Evolutionary conservation across 2,888 invertebrate genomes (phyloP).

Genomic region (Sphaerophoria rueppellii): DNA sequence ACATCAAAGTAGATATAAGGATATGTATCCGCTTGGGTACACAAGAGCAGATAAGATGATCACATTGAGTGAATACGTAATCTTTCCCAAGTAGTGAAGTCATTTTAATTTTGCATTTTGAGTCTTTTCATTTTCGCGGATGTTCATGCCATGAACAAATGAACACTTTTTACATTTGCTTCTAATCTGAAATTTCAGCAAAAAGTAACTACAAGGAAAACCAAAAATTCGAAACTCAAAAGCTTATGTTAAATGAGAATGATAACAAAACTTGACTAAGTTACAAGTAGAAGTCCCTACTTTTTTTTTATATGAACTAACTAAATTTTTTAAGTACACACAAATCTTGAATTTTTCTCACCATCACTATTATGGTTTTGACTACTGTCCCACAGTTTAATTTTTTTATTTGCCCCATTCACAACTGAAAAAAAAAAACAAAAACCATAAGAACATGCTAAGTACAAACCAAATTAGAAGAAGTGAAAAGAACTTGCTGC

Average conservation of each 20-base stretch:
- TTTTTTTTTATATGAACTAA: too few species aligned
- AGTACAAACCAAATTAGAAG: constrained; percentile 53
- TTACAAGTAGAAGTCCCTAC: too few species aligned
- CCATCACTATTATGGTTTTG: too few species aligned
- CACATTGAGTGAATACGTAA: constrained; percentile 57
- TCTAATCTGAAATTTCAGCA: constrained; percentile 5
- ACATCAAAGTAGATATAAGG: constrained; percentile 64
- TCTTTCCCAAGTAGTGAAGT: constrained; percentile 9
- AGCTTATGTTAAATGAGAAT: too few species aligned
- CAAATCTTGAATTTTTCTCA: too few species aligned
- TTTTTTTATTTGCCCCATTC: too few species aligned
- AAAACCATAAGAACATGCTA: constrained; percentile 32
- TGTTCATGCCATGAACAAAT: constrained; percentile 30
- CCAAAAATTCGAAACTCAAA: too few species aligned
- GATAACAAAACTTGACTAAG: too few species aligned
- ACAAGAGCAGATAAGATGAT: constrained; percentile 42
- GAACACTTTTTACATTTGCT: not conserved
- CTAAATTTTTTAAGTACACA: too few species aligned
- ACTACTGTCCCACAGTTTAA: too few species aligned
- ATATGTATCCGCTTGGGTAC: constrained; percentile 63
- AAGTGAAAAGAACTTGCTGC: constrained; percentile 51
- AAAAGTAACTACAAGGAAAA: constrained; percentile 23
- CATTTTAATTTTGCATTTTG: not conserved
- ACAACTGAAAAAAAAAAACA: not conserved
- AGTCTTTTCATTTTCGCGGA: not conserved